phyloP scores from a whole-genome alignment of 2,797 vertebrate genomes.

The Clarias laeviceps region DNA sequence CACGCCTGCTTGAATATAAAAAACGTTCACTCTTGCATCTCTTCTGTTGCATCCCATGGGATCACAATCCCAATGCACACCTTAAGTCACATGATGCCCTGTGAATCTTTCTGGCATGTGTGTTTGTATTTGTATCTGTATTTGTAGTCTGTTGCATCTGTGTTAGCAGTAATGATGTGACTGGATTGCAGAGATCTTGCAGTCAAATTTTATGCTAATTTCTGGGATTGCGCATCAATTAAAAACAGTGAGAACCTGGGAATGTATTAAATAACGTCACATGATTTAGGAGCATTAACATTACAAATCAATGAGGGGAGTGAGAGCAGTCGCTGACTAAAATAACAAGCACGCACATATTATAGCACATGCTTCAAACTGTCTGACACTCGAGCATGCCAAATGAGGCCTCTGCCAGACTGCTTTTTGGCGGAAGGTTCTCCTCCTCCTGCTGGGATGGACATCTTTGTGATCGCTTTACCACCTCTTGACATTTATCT shows the following conservation, averaged over 20 bases:
- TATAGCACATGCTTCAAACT: constrained; percentile 34
- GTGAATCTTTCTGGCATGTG: constrained; percentile 9
- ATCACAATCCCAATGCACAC: neutral
- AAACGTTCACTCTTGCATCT: neutral
- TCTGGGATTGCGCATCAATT: neutral
- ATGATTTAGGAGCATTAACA: neutral
- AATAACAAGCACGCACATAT: constrained; percentile 8
- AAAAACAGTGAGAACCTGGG: neutral
- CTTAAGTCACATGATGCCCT: neutral
- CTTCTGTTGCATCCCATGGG: neutral
- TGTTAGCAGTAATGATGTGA: neutral
- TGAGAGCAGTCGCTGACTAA: constrained; percentile 6
- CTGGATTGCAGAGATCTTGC: neutral
- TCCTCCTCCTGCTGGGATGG: constrained; percentile 29
- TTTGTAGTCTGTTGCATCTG: neutral
- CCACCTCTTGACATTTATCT: constrained; percentile 51
- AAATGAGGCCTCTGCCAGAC: constrained; percentile 19
- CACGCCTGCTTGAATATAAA: neutral
- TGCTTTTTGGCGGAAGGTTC: constrained; percentile 24
- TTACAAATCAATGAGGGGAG: constrained; percentile 2
- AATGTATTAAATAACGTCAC: neutral
- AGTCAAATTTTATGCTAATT: too few relatives aligned
- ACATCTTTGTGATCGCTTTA: constrained; percentile 41
- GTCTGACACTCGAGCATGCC: constrained; percentile 35
- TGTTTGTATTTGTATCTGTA: neutral